phyloP scores from a whole-genome alignment of 1,140 invertebrate species.

The Plectus sambesii region DNA sequence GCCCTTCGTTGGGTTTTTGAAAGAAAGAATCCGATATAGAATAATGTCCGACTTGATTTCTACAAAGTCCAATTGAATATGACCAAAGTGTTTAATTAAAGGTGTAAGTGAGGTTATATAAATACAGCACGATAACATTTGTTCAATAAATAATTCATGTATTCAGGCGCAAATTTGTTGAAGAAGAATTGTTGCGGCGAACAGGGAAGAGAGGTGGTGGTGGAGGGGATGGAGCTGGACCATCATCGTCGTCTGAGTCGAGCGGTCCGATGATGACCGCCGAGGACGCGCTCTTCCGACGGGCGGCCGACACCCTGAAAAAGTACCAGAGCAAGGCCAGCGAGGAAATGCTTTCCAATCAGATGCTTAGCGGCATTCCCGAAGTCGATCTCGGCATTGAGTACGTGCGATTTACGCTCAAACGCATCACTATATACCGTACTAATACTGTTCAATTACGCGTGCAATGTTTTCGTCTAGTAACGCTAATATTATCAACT shows the following conservation, averaged over 20 bases:
- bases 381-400: slow-evolving; percentile 98
- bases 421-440: too few relatives aligned
- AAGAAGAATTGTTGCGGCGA: slow-evolving; percentile 17
- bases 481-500: too few relatives aligned
- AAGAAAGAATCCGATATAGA: too few relatives aligned
- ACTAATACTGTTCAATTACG: too few relatives aligned
- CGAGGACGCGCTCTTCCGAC: slow-evolving; percentile 28
- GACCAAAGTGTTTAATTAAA: too few relatives aligned
- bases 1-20: too few relatives aligned
- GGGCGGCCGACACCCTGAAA: slow-evolving; percentile 34
- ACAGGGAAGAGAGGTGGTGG: neutral
- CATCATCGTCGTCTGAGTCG: slow-evolving; percentile 4
- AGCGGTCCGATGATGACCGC: slow-evolving; percentile 16
- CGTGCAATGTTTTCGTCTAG: too few relatives aligned
- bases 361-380: slow-evolving; percentile 99
- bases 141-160: neutral
- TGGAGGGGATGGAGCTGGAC: slow-evolving; percentile 5
- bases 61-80: too few relatives aligned
- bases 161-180: slow-evolving; percentile 29
- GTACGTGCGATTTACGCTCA: too few relatives aligned
- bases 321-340: slow-evolving; percentile 56
- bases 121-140: too few relatives aligned
- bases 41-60: too few relatives aligned
- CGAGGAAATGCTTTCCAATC: slow-evolving; percentile 98
- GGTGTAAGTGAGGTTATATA: too few relatives aligned